Percentiles rank a stretch among this genome's conserved stretches.
These are phyloP conservation scores for Platyura marginata DNA, from an alignment of 1,140 invertebrate genomes.

Conservation along the genomic window DNA sequence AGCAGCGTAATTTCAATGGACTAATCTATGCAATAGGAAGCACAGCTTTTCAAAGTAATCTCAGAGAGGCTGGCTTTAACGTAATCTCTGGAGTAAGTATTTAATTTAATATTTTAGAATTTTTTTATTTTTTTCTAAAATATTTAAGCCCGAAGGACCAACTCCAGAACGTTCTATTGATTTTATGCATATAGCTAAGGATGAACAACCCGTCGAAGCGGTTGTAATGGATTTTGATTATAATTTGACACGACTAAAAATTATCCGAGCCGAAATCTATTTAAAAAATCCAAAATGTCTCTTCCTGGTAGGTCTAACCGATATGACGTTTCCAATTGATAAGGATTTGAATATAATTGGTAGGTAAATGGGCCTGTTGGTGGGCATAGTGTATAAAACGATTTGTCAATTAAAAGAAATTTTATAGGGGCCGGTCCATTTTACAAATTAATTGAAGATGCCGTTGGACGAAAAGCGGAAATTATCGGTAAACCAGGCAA, in stretches of 20 bases:
- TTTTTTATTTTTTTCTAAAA: background rate
- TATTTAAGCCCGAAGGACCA: background rate
- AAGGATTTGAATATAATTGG: background rate
- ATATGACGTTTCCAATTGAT: background rate
- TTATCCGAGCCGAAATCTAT: background rate
- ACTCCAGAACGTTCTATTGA: too few species aligned
- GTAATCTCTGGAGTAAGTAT: too few species aligned
- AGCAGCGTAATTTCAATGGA: background rate
- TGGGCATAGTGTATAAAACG: too few species aligned
- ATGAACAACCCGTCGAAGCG: background rate
- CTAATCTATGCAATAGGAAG: background rate
- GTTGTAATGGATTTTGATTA: background rate
- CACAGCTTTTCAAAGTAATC: background rate
- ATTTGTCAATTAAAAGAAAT: too few species aligned
- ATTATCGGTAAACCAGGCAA: background rate
- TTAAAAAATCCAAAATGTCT: background rate
- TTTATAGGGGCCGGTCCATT: background rate
- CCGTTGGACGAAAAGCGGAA: background rate
- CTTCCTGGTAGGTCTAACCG: background rate
- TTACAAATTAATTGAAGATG: background rate
- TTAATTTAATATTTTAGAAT: background rate
- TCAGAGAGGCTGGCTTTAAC: background rate
- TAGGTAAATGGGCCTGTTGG: too few species aligned
- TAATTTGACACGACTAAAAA: background rate
- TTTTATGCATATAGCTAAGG: too few species aligned